Evolutionary conservation across 1,140 invertebrate genomes (phyloP), one percentile per base, ranked within the genome.

Genomic region (Drosophila nikananu): DNA sequence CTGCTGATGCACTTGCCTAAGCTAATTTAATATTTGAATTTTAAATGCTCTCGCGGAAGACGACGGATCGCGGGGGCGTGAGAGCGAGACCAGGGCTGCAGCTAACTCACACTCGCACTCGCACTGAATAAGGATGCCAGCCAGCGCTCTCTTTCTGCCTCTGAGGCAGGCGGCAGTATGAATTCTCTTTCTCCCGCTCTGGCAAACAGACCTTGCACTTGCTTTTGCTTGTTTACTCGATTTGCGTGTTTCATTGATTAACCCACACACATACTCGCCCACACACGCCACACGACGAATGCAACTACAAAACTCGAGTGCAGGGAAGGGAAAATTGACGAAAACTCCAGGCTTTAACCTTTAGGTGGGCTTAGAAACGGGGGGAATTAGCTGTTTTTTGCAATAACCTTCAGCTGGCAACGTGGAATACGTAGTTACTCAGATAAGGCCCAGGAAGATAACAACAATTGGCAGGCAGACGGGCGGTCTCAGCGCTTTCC

Each of bases 171-270:
- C 52, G 52, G 32, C 15, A 39, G 35, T 39, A 35, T 46, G 30
- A 21, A 59, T 25, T 49, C 42, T 77, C 71, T 77, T 46, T 54
- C 73, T 66, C 37, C 30, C 54, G 67, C 61, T 52, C 39, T 66
- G 21, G 61, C 52, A 75, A 66, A 66, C 61, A 87, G 83, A 87
- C 83, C 83, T 87, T 89, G 83, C 83, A 89, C 83, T 87, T 87
- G 84, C 70, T 62, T 67, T 73, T 51, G 60, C 77, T 81, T 70
- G 65, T 58, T 70, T 67, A 51, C 25, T 73, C 25, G 57, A 58
- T 71, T 77, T 76, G 83, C 49, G 70, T 72, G 68, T 75, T 84
- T 77, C 65, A 84, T 77, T 84, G 68, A 81, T 78, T 78, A 73
- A 74, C 64, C 46, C 57, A 81, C 57, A 58, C 48, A 51, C 42